A percentile compares a stretch with the other conserved stretches of the same genome.
Evolutionary conservation across 2,888 invertebrate genomes (phyloP).

Genomic region (Lochmaea capreae): DNA sequence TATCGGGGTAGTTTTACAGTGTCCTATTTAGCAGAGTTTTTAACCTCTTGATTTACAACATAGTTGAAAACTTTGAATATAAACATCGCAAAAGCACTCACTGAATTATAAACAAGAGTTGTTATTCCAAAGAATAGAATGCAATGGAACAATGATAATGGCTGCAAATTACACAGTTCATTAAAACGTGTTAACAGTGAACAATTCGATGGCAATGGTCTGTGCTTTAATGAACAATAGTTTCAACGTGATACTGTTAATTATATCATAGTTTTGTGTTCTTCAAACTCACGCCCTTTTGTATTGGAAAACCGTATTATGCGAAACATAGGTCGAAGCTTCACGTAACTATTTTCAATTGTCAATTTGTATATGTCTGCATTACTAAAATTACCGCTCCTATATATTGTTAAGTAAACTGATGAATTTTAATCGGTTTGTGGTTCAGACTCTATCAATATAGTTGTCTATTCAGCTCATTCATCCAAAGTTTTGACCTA

Average conservation of each 20-base stretch:
- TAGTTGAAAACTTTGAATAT: background rate
- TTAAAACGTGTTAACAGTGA: constrained; percentile 35
- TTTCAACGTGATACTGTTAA: constrained; percentile 34
- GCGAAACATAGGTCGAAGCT: background rate
- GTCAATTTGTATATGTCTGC: background rate
- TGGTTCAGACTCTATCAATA: too few species aligned
- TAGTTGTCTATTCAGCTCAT: too few species aligned
- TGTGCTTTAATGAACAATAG: constrained; percentile 32
- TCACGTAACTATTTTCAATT: background rate
- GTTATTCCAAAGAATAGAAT: constrained; percentile 21
- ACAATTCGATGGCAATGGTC: constrained; percentile 22
- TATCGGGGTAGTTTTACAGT: too few species aligned
- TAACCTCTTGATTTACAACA: background rate
- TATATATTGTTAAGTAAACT: background rate
- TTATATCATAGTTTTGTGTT: constrained; percentile 23
- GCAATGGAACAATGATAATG: constrained; percentile 17
- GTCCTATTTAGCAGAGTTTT: too few species aligned
- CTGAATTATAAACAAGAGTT: background rate
- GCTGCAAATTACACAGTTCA: constrained; percentile 26
- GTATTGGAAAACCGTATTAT: background rate
- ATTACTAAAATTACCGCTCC: background rate
- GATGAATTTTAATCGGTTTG: background rate
- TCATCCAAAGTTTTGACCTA: too few species aligned
- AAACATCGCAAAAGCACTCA: background rate
- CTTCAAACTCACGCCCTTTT: constrained; percentile 12